Evolutionary conservation across 2,113 vertebrate genomes (phyloP).

Genomic region (Coreoperca whiteheadi): DNA sequence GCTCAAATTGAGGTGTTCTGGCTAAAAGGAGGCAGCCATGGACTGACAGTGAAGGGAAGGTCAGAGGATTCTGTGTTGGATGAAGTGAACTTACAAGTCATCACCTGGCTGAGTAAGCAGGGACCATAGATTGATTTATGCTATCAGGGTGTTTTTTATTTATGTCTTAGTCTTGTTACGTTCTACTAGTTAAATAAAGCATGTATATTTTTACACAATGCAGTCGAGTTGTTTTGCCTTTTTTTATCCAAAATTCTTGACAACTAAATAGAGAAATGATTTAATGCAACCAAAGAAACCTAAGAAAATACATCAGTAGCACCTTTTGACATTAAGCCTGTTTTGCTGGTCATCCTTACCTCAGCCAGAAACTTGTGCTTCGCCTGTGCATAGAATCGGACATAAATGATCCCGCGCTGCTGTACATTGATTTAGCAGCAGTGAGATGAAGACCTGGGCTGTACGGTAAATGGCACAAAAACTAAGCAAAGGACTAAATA

Average conservation of each 20-base stretch:
- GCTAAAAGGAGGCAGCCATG: slow-evolving; percentile 91
- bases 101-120: slow-evolving; percentile 86
- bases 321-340: not conserved
- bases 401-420: too few relatives aligned
- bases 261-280: not conserved
- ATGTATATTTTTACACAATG: not conserved
- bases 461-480: too few relatives aligned
- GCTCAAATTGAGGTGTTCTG: slow-evolving; percentile 87
- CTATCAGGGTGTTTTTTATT: not conserved
- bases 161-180: not conserved
- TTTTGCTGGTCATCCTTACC: not conserved
- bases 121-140: not conserved
- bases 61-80: slow-evolving; percentile 86
- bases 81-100: slow-evolving; percentile 89
- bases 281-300: not conserved
- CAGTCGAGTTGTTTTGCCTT: not conserved
- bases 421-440: not conserved
- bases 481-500: too few relatives aligned
- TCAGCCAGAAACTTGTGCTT: not conserved
- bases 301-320: too few relatives aligned
- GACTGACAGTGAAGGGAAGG: slow-evolving; percentile 89
- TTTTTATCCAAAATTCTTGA: not conserved
- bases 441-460: too few relatives aligned
- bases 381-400: not conserved
- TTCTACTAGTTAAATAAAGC: slow-evolving; percentile 29